A percentile compares a stretch with the other conserved stretches of the same genome.
Conservation (phyloP, 2,888 invertebrate species). For the Dryobotodes eremita region DNA sequence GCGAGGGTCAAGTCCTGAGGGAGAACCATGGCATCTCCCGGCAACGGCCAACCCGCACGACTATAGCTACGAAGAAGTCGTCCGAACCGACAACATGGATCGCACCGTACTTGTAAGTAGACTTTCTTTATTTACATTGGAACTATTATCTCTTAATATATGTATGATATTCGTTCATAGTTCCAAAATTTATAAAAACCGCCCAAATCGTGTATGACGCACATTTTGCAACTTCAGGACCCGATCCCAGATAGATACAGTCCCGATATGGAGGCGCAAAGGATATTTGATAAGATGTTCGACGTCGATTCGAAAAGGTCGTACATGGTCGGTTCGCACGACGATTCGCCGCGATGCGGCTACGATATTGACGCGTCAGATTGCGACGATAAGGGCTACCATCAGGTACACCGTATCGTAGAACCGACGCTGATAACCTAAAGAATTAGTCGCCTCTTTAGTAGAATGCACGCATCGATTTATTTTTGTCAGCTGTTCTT, state of each 20-base stretch:
- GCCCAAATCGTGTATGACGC: conserved; percentile 76
- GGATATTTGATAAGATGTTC: conserved; percentile 91
- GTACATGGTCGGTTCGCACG: conserved; percentile 85
- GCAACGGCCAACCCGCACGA: conserved; percentile 81
- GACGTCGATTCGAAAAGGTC: conserved; percentile 89
- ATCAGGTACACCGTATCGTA: conserved; percentile 88
- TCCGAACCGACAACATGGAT: conserved; percentile 84
- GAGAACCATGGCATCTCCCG: conserved; percentile 85
- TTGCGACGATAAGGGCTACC: conserved; percentile 88
- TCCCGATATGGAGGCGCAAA: conserved; percentile 90
- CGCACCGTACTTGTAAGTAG: conserved; percentile 88
- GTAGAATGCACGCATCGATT: conserved; percentile 89
- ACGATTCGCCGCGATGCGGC: conserved; percentile 88
- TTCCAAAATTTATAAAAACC: conserved; percentile 62
- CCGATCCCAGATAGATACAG: conserved; percentile 90
- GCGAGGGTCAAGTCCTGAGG: conserved; percentile 83
- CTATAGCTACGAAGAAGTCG: conserved; percentile 86
- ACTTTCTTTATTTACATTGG: conserved; percentile 14
- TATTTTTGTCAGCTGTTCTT: conserved; percentile 85
- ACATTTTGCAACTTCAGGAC: conserved; percentile 89
- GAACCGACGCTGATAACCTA: conserved; percentile 83
- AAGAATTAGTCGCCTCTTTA: conserved; percentile 84
- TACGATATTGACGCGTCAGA: conserved; percentile 89
- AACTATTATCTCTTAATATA: conserved; percentile 56
- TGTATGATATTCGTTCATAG: conserved; percentile 63